phyloP scores from a whole-genome alignment of 2,113 vertebrate genomes.

The Leucosticte australis region DNA sequence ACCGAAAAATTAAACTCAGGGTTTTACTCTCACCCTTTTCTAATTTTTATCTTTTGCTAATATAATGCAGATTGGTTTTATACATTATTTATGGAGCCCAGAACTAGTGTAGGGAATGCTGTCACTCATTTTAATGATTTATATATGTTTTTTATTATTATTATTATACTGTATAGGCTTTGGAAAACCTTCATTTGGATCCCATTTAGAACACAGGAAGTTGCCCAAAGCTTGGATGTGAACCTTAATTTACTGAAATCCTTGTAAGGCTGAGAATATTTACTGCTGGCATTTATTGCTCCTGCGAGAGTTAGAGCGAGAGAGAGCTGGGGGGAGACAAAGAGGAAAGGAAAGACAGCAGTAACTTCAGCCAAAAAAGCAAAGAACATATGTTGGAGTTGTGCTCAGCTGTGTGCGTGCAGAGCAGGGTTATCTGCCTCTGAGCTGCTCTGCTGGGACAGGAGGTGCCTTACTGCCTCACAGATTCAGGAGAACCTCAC shows the following conservation, averaged over 20 bases:
- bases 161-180: constrained; percentile 51
- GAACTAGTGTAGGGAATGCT: constrained; percentile 63
- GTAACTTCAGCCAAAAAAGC: constrained; percentile 47
- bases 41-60: constrained; percentile 67
- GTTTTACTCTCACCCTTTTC: constrained; percentile 21
- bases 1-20: not conserved
- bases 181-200: constrained; percentile 69
- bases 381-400: constrained; percentile 25
- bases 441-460: not conserved
- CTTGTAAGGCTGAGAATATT: constrained; percentile 61
- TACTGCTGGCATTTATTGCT: constrained; percentile 71
- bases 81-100: constrained; percentile 66
- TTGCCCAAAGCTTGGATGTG: constrained; percentile 64
- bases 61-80: constrained; percentile 54
- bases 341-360: constrained; percentile 11
- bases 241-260: constrained; percentile 70
- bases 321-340: not conserved
- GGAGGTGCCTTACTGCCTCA: not conserved
- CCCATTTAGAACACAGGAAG: constrained; percentile 63
- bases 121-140: constrained; percentile 68
- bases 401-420: not conserved
- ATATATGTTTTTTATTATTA: constrained; percentile 60
- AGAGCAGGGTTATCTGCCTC: not conserved
- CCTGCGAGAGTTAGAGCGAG: constrained; percentile 23
- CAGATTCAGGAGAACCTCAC: not conserved